These are phyloP conservation scores for Lomographa bimaculata DNA, from an alignment of 2,888 invertebrate genomes.

Conservation along the genomic window DNA sequence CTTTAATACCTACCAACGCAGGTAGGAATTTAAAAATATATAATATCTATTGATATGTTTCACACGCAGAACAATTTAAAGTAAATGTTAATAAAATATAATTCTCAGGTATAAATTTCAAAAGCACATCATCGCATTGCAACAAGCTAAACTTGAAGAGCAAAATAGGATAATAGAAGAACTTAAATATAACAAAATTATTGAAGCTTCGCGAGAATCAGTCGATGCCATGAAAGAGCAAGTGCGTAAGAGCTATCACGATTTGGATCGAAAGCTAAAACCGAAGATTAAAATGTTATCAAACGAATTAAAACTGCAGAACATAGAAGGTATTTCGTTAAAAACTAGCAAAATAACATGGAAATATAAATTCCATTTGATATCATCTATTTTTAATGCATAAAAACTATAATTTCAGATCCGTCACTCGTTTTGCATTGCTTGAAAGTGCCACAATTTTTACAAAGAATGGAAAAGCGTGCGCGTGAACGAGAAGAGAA, in stretches of 20 bases:
- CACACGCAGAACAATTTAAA: no score
- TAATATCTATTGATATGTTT: background rate
- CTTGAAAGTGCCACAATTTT: conserved; percentile 86
- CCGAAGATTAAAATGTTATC: conserved; percentile 81
- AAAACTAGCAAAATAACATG: background rate
- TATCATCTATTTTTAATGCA: background rate
- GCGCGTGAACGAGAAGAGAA: conserved; percentile 86
- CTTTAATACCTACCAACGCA: conserved; percentile 70
- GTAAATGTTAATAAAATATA: conserved; percentile 3
- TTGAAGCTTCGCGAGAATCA: conserved; percentile 85
- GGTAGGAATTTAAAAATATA: conserved; percentile 44
- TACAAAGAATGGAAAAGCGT: conserved; percentile 89
- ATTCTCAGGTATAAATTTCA: conserved; percentile 86
- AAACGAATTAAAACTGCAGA: conserved; percentile 69
- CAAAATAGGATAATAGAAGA: conserved; percentile 89
- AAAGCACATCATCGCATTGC: conserved; percentile 88
- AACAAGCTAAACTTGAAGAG: conserved; percentile 87
- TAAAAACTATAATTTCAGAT: conserved; percentile 47
- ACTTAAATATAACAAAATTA: conserved; percentile 87
- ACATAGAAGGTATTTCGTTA: conserved; percentile 64
- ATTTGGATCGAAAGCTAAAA: conserved; percentile 81
- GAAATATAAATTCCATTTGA: background rate
- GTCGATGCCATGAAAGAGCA: conserved; percentile 82
- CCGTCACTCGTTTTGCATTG: conserved; percentile 70
- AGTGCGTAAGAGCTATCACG: conserved; percentile 80